phyloP scores from a whole-genome alignment of 1,140 invertebrate species.

The Archivesica marissinica region DNA sequence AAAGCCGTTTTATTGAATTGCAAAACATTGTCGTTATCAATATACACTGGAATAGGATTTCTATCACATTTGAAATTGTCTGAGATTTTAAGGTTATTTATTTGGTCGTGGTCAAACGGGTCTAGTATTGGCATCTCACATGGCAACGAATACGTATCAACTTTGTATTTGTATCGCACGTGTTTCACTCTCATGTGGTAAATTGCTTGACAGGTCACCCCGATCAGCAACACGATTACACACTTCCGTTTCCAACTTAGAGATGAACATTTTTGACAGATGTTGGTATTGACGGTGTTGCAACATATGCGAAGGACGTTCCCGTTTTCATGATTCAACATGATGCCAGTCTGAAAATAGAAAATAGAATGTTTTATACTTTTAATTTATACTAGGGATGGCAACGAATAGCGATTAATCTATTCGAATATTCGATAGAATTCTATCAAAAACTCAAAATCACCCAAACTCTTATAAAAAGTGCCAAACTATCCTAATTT shows the following conservation, averaged over 20 bases:
- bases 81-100: conserved; percentile 85
- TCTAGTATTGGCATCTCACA: conserved; percentile 92
- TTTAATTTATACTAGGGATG: too few relatives aligned
- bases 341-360: too few relatives aligned
- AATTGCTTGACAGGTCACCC: background rate
- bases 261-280: background rate
- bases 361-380: too few relatives aligned
- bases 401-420: too few relatives aligned
- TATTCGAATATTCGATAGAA: too few relatives aligned
- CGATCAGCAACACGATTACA: background rate
- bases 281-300: too few relatives aligned
- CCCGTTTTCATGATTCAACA: too few relatives aligned
- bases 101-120: conserved; percentile 88
- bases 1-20: conserved; percentile 73
- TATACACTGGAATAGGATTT: conserved; percentile 82
- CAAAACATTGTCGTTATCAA: conserved; percentile 71
- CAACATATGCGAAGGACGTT: too few relatives aligned
- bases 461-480: too few relatives aligned
- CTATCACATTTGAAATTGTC: conserved; percentile 86
- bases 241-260: background rate
- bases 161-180: background rate
- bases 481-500: too few relatives aligned
- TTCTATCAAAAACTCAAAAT: too few relatives aligned
- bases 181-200: background rate
- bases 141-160: conserved; percentile 80